A percentile compares a stretch with the other conserved stretches of the same genome.
These are phyloP conservation scores for Zapornia atra DNA, from an alignment of 2,113 vertebrate species.

Conservation along the genomic window DNA sequence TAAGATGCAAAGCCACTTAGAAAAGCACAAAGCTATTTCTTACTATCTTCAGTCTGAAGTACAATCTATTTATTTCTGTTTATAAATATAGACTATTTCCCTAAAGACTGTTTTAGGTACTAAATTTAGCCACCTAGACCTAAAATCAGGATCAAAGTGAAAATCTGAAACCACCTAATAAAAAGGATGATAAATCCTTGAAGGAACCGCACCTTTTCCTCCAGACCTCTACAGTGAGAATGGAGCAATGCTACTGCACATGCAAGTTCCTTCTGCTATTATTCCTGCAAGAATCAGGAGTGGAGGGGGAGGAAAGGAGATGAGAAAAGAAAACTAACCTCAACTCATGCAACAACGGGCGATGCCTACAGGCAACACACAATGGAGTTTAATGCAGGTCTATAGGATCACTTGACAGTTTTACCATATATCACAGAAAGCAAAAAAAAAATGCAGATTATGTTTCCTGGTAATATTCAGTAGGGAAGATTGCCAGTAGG, in stretches of 20 bases:
- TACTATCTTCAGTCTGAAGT: background rate
- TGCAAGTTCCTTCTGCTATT: background rate
- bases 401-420: background rate
- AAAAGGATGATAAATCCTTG: background rate
- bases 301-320: background rate
- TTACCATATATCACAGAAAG: background rate
- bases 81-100: background rate
- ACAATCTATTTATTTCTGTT: background rate
- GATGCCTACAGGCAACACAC: background rate
- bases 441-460: background rate
- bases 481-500: background rate
- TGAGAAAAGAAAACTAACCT: background rate
- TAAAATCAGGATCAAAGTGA: background rate
- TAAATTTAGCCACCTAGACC: background rate
- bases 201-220: background rate
- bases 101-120: background rate
- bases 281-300: background rate
- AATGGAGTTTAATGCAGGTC: background rate
- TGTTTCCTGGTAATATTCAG: background rate
- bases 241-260: background rate
- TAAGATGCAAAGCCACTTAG: background rate
- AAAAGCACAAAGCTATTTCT: background rate
- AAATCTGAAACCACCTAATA: background rate
- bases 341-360: background rate
- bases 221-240: background rate